Evolutionary conservation across 2,888 invertebrate genomes (phyloP), one percentile per base, ranked within the genome.

Genomic region (Idaea dimidiata): DNA sequence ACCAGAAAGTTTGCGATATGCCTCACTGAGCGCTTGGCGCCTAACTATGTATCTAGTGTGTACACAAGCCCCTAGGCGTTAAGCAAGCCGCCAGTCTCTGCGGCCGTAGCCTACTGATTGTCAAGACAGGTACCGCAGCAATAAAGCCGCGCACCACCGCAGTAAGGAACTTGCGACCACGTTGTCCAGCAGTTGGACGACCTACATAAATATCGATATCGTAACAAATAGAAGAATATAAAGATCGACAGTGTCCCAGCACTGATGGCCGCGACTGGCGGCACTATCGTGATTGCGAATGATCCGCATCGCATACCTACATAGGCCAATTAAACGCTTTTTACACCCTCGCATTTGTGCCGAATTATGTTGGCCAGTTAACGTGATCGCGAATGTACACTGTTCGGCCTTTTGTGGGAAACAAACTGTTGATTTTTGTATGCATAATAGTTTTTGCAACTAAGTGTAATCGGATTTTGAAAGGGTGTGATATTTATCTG

Each of bases 241-340:
- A 57, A 61, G 60, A 67, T 66, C 67, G 69, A 69, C 65, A 65
- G 66, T 69, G 69, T 66, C 61, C 57, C 86, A 81, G 79, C 88
- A 83, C 88, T 87, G 86, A 76, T 75, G 43, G 43, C 24, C 24
- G 24, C 24, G 24, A 24, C 24, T 24, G 74, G 75, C 78, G 80
- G 82, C 80, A 80, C 77, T 78, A 79, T 78, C 73, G 80, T 84
- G 87, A 88, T 87, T 83, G 83, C 81, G 82, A 85, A 86, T 88
- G 88, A 89, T 88, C 84, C 88, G 81, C 75, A 76, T 74, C 78
- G 78, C 74, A 76, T 75, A 78, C 79, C 66, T 69, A 72, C 76
- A 71, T 77, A 68, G 79, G 79, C 83, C 89, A 90, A 91, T 91
- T 89, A 89, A 88, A 86, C 83, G 84, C 84, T 91, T 91, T 91